Evolutionary conservation across 2,797 vertebrate genomes (phyloP).

Genomic region (Xerus rutilus): DNA sequence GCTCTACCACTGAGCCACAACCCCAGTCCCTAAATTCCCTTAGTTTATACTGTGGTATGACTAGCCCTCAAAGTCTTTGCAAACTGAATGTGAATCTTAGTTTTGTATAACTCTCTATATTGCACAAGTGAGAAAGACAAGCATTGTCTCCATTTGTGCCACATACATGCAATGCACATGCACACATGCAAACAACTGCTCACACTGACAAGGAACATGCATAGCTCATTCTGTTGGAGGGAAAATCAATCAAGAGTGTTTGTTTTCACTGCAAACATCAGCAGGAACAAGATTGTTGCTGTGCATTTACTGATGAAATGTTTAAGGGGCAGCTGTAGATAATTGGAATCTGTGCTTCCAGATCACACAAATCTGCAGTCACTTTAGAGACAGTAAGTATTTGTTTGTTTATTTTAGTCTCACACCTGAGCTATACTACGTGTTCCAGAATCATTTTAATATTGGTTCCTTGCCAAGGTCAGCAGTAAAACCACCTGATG

Average conservation of each 20-base stretch:
- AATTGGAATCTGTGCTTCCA: constrained; percentile 59
- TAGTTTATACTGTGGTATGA: neutral
- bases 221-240: constrained; percentile 36
- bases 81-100: constrained; percentile 19
- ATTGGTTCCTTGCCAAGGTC: constrained; percentile 59
- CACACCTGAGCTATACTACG: constrained; percentile 65
- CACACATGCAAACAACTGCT: neutral
- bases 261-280: constrained; percentile 74
- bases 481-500: constrained; percentile 59
- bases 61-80: constrained; percentile 20
- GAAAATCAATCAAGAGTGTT: constrained; percentile 66
- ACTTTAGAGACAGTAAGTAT: constrained; percentile 56
- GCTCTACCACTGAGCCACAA: too few relatives aligned
- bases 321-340: constrained; percentile 70
- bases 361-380: constrained; percentile 64
- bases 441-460: constrained; percentile 61
- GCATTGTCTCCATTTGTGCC: neutral
- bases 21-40: neutral
- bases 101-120: neutral
- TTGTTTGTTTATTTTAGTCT: constrained; percentile 67
- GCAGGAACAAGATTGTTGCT: constrained; percentile 67
- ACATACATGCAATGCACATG: neutral
- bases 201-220: constrained; percentile 40
- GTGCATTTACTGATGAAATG: constrained; percentile 72
- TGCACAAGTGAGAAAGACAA: constrained; percentile 39